Conservation (phyloP, 2,797 vertebrate species). For the Hippocampus kuda region DNA sequence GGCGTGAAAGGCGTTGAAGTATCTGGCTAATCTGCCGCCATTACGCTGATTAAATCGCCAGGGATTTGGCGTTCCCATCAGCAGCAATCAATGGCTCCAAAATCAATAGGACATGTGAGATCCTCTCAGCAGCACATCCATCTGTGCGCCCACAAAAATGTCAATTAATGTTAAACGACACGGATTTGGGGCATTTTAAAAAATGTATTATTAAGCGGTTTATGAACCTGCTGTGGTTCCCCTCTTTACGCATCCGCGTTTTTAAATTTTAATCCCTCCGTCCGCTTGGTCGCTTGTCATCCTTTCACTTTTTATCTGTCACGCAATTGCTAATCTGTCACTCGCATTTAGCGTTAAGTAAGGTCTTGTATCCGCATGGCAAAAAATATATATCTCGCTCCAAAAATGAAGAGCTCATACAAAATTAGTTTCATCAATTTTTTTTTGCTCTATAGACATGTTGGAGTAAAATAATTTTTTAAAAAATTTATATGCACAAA, state of each 20-base stretch:
- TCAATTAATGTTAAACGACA: constrained; percentile 40
- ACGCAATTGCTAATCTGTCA: constrained; percentile 11
- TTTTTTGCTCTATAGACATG: too few relatives aligned
- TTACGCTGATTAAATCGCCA: constrained; percentile 74
- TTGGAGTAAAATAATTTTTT: too few relatives aligned
- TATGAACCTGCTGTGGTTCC: constrained; percentile 27
- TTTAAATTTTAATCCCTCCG: constrained; percentile 36
- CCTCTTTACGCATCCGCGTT: constrained; percentile 34
- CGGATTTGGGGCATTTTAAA: constrained; percentile 37
- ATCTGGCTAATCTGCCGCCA: constrained; percentile 71
- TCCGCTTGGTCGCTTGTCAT: constrained; percentile 9
- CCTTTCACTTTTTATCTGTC: constrained; percentile 10
- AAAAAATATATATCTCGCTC: neutral
- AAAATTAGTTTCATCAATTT: too few relatives aligned
- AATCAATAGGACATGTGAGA: constrained; percentile 66
- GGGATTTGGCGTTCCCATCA: constrained; percentile 68
- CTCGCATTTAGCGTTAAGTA: neutral
- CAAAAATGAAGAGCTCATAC: too few relatives aligned
- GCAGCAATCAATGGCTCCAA: constrained; percentile 66
- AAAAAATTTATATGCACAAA: too few relatives aligned
- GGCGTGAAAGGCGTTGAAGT: constrained; percentile 68
- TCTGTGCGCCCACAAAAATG: constrained; percentile 29
- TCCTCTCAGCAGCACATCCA: constrained; percentile 39
- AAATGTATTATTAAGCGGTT: constrained; percentile 19
- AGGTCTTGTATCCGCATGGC: neutral